These are phyloP conservation scores for Galbula dea DNA, from an alignment of 2,113 vertebrate genomes.

Conservation along the genomic window DNA sequence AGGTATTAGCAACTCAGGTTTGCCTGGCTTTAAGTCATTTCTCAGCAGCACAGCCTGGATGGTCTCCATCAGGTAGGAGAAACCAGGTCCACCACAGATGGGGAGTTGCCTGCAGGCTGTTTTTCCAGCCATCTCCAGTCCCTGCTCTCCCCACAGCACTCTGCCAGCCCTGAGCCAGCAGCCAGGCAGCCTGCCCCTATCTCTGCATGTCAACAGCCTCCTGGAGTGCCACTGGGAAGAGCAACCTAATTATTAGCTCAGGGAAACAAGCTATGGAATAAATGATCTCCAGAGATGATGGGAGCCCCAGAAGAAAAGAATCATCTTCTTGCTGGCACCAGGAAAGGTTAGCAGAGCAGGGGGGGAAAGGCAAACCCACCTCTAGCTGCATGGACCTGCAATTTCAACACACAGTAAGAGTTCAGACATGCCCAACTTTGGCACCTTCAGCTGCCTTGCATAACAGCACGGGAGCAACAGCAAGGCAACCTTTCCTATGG, in stretches of 20 bases:
- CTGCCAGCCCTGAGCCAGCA: not conserved
- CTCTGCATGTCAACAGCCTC: not conserved
- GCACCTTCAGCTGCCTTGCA: not conserved
- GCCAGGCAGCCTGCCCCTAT: not conserved
- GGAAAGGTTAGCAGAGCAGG: not conserved
- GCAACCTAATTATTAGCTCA: not conserved
- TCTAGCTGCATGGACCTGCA: not conserved
- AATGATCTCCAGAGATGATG: not conserved
- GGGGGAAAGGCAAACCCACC: not conserved
- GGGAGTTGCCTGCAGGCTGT: accelerated
- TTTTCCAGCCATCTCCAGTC: not conserved
- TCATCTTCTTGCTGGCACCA: not conserved
- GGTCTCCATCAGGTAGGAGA: not conserved
- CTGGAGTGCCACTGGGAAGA: not conserved
- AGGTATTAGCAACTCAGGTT: not conserved
- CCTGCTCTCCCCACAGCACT: not conserved
- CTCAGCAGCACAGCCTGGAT: not conserved
- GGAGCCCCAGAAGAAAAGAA: not conserved
- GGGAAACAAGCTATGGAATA: not conserved
- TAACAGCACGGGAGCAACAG: not conserved
- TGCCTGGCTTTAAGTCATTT: not conserved
- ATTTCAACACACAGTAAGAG: not conserved
- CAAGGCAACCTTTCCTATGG: not conserved
- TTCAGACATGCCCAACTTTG: not conserved
- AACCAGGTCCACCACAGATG: accelerated